Percentiles rank a stretch among this genome's conserved stretches.
Evolutionary conservation across 2,797 vertebrate genomes (phyloP).

Genomic region (Mormyrus hasselquistii): DNA sequence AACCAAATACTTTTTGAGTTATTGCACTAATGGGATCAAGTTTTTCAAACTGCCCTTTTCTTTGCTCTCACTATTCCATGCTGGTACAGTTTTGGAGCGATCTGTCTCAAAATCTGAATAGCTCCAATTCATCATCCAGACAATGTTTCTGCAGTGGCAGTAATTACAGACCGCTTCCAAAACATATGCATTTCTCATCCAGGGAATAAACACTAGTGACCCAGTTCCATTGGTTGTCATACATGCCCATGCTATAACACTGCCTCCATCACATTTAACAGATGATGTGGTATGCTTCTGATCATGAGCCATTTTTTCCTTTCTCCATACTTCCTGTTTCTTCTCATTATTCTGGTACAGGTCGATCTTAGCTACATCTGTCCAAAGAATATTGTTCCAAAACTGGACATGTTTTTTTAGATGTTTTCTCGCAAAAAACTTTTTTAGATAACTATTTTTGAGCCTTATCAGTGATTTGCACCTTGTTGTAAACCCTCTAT

Average conservation of each 20-base stretch:
- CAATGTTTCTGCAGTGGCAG: not conserved
- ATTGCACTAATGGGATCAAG: not conserved
- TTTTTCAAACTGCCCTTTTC: not conserved
- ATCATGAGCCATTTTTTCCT: not conserved
- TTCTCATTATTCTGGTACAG: not conserved
- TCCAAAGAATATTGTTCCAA: not conserved
- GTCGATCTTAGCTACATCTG: not conserved
- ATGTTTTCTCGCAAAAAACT: not conserved
- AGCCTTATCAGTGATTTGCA: not conserved
- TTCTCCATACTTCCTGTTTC: not conserved
- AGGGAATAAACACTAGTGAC: not conserved
- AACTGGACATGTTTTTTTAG: not conserved
- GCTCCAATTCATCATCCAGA: not conserved
- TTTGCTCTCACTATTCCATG: not conserved
- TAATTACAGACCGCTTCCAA: not conserved
- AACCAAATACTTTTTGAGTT: not conserved
- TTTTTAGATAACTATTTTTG: not conserved
- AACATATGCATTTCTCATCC: not conserved
- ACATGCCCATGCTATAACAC: not conserved
- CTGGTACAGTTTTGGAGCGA: not conserved
- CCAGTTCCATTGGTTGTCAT: not conserved
- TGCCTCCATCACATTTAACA: not conserved
- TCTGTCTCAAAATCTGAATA: not conserved
- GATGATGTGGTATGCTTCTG: not conserved
- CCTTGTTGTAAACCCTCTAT: not conserved